These are phyloP conservation scores for Galerucella calmariensis DNA, from an alignment of 2,888 invertebrate species.

Conservation along the genomic window DNA sequence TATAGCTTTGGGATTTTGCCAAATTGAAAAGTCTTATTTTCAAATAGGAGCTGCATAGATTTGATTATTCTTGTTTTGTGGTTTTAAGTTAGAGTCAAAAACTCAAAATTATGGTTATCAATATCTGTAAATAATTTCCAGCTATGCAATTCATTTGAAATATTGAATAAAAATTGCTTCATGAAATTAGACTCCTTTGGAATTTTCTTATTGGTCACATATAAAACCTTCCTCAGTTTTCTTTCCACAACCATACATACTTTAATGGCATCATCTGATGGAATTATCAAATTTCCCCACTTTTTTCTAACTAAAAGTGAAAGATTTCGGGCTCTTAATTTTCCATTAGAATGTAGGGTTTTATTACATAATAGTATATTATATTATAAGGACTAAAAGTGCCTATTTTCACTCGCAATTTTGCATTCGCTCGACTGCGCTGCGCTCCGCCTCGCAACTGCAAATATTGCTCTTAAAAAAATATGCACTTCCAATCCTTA, in stretches of 20 bases:
- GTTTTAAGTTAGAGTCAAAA: constrained; percentile 22
- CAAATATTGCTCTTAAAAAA: no score
- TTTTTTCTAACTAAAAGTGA: neutral
- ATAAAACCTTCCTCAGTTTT: neutral
- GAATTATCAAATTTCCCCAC: neutral
- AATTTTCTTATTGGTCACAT: neutral
- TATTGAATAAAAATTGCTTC: neutral
- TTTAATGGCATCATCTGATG: neutral
- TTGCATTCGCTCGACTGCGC: no score
- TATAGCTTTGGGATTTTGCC: neutral
- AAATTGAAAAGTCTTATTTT: constrained; percentile 23
- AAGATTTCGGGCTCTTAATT: neutral
- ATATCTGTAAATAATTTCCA: constrained; percentile 17
- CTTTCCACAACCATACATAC: neutral
- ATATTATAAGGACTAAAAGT: no score
- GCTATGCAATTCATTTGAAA: neutral
- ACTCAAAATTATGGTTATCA: constrained; percentile 16
- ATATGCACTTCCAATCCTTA: no score
- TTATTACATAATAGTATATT: constrained; percentile 25
- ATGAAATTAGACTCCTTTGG: no score
- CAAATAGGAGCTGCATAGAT: constrained; percentile 18
- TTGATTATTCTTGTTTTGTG: constrained; percentile 19
- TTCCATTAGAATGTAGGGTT: constrained; percentile 7
- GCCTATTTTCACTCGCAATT: no score
- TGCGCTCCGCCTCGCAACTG: no score